These are phyloP conservation scores for Poecilobothrus nobilitatus DNA, from an alignment of 2,888 invertebrate species.

Conservation along the genomic window DNA sequence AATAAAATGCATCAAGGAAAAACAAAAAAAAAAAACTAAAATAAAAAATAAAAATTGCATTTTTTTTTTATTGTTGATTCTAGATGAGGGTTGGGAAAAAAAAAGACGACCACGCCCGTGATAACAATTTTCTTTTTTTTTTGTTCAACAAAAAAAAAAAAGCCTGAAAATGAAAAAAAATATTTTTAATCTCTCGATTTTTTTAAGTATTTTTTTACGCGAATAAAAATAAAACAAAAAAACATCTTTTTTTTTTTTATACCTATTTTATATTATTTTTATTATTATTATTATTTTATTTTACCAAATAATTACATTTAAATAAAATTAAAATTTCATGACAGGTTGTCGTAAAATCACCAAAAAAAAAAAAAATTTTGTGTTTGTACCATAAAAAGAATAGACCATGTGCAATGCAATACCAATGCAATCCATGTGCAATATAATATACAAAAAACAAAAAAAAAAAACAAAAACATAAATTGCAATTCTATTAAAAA, in stretches of 20 bases:
- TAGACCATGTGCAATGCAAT: no score
- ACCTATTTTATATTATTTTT: not conserved
- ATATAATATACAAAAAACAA: no score
- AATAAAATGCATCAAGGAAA: not conserved
- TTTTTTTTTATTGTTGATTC: not conserved
- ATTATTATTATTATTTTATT: constrained; percentile 30
- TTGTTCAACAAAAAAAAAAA: not conserved
- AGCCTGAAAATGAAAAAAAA: no score
- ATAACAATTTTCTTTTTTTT: not conserved
- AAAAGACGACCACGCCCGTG: not conserved
- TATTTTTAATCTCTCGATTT: no score
- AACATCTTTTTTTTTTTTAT: not conserved
- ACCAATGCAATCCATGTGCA: no score
- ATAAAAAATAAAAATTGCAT: not conserved
- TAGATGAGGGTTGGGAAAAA: not conserved
- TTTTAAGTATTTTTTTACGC: not conserved
- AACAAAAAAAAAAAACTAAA: not conserved
- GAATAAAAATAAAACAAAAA: no score
- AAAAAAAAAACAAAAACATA: no score
- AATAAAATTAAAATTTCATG: constrained; percentile 44
- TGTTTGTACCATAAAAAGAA: no score
- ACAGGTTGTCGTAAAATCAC: constrained; percentile 21
- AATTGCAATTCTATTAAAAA: no score
- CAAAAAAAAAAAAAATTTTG: not conserved
- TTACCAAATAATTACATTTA: constrained; percentile 44